Base-by-base conservation (phyloP, 2,113 vertebrate genomes). In the Alligator mississippiensis region DNA sequence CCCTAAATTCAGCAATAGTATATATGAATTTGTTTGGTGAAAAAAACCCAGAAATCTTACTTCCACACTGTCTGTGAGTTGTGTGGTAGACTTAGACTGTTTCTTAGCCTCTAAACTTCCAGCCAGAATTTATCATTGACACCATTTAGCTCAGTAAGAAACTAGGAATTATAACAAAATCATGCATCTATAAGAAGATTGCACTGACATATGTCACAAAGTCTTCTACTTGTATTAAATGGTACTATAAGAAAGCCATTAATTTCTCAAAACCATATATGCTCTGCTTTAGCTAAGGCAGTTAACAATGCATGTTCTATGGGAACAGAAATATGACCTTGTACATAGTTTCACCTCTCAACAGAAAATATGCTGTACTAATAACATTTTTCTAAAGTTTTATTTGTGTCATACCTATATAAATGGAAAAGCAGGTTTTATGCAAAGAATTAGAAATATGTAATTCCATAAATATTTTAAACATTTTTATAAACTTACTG, bases 401-500 rank as follows among this genome's bases (percentile, higher is more conserved):
- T 88, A 80, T 77, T 86, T 3, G 2, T 55, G 63, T 1, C n/a
- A 72, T 2, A 70, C 1, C 62, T 57, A 14, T 55, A n/a, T 10
- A 84, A 61, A 22, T 66, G 34, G 14, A 81, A 81, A 79, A 59
- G 22, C 19, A 4, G n/a, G 7, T 13, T 84, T 12, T 80, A 6
- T 84, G 9, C 68, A 78, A 10, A 61, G 72, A 62, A 27, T 30
- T 2, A 24, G 4, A 17, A 24, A 3, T 30, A 54, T 12, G 10
- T 9, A 5, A 4, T 57, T 76, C 60, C 3, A 1, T 14, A 72
- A 6, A 2, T 38, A 6, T 57, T 4, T 4, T 25, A 77, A 3
- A 6, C 25, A n/a, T 61, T 54, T 68, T 59, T 18, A 60, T 63
- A 6, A 82, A 12, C 1, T 47, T 85, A 10, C 22, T 11, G 6